Evolutionary conservation across 2,888 invertebrate genomes (phyloP).

Genomic region (Atethmia centrago): DNA sequence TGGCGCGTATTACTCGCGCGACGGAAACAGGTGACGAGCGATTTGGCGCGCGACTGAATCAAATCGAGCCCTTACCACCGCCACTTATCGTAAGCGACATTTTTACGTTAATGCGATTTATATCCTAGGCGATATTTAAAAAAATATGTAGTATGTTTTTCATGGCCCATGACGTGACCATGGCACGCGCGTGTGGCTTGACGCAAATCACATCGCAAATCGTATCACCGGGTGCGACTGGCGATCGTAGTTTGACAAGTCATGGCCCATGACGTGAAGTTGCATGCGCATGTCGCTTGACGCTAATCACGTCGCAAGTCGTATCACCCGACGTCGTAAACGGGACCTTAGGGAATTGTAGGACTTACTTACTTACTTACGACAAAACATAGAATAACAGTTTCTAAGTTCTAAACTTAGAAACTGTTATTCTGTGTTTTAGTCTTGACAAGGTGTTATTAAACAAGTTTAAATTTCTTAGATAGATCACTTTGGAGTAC

Average conservation of each 20-base stretch:
- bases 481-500: neutral
- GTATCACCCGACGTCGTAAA: neutral
- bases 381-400: too few species aligned
- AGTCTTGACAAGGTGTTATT: conserved; percentile 23
- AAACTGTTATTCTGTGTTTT: conserved; percentile 30
- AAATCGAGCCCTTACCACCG: too few species aligned
- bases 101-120: too few species aligned
- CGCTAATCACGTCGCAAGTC: neutral
- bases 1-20: neutral
- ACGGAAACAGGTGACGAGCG: neutral
- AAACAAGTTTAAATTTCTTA: conserved; percentile 35
- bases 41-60: neutral
- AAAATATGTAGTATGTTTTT: too few species aligned
- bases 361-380: conserved; percentile 29
- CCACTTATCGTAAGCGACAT: too few species aligned
- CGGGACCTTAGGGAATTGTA: conserved; percentile 6
- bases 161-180: too few species aligned
- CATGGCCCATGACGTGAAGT: too few species aligned
- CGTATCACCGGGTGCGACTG: too few species aligned
- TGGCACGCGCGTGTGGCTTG: too few species aligned
- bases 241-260: neutral
- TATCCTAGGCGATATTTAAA: too few species aligned
- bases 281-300: neutral
- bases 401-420: too few species aligned
- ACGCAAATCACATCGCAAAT: too few species aligned